Percentiles rank a stretch among this genome's conserved stretches.
These are phyloP conservation scores for Platichthys flesus DNA, from an alignment of 2,113 vertebrate genomes.

Conservation along the genomic window DNA sequence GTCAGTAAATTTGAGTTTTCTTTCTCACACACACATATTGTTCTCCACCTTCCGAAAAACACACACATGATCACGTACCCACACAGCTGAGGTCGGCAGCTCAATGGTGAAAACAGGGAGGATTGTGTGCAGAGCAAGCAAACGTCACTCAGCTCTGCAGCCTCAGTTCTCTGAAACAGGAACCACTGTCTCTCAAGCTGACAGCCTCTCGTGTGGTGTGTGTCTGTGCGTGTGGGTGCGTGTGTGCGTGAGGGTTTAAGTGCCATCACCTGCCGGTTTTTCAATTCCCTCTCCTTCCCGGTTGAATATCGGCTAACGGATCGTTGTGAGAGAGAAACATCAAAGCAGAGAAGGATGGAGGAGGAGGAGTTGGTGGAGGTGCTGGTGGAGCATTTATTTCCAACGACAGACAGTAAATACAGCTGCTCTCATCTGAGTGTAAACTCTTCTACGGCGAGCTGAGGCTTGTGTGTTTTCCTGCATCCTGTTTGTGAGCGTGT, in stretches of 20 bases:
- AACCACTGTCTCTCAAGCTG: conserved; percentile 18
- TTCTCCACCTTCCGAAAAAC: not conserved
- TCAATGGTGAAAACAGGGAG: conserved; percentile 4
- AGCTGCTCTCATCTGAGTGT: conserved; percentile 65
- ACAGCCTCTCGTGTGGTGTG: not conserved
- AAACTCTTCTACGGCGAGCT: conserved; percentile 47
- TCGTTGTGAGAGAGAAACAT: conserved; percentile 45
- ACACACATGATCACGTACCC: not conserved
- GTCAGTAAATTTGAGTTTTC: not conserved
- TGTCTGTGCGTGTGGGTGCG: not conserved
- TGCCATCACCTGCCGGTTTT: conserved; percentile 41
- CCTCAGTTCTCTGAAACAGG: conserved; percentile 24
- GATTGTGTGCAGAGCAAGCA: conserved; percentile 18
- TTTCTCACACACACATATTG: not conserved
- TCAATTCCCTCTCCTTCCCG: not conserved
- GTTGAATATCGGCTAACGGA: conserved; percentile 31
- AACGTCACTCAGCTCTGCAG: conserved; percentile 22
- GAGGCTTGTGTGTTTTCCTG: conserved; percentile 59
- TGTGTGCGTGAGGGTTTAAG: not conserved
- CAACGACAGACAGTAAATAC: conserved; percentile 72
- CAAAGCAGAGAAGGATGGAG: conserved; percentile 17
- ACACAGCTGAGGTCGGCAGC: conserved; percentile 21
- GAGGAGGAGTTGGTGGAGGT: conserved; percentile 7
- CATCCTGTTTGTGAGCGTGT: conserved; percentile 23
- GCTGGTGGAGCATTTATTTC: conserved; percentile 74